Evolutionary conservation across 1,140 invertebrate genomes (phyloP).

Genomic region (Nylanderia fulva): DNA sequence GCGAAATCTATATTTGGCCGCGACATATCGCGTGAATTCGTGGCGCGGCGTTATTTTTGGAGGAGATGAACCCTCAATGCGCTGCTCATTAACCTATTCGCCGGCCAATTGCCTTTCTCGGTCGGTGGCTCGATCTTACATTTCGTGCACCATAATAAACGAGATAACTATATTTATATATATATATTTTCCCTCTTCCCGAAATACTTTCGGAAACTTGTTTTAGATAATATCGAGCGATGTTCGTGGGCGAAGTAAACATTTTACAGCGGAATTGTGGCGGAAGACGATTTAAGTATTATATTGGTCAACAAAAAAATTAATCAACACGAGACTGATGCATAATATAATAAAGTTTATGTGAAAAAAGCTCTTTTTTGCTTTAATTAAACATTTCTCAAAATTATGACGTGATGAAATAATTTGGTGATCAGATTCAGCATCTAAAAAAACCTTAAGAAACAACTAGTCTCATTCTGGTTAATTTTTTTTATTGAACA

Average conservation of each 20-base stretch:
- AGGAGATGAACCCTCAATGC: slow-evolving; percentile 59
- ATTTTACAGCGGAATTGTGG: not conserved
- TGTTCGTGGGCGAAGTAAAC: not conserved
- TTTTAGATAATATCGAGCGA: not conserved
- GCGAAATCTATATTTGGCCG: slow-evolving; percentile 75
- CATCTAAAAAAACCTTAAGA: too few relatives aligned
- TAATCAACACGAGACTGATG: too few relatives aligned
- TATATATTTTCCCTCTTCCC: not conserved
- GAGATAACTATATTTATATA: too few relatives aligned
- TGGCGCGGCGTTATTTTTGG: slow-evolving; percentile 75
- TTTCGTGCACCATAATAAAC: slow-evolving; percentile 14
- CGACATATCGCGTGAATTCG: slow-evolving; percentile 72
- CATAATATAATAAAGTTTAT: too few relatives aligned
- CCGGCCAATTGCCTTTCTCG: slow-evolving; percentile 50
- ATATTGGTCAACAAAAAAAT: too few relatives aligned
- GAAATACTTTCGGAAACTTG: not conserved
- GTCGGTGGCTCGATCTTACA: slow-evolving; percentile 24
- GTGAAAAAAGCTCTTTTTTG: too few relatives aligned
- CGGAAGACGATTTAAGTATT: too few relatives aligned
- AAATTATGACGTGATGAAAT: too few relatives aligned
- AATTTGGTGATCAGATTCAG: too few relatives aligned
- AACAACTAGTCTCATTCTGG: too few relatives aligned
- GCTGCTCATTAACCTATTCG: slow-evolving; percentile 57
- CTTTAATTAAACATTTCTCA: too few relatives aligned
- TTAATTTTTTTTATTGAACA: too few relatives aligned